These are phyloP conservation scores for Pseudomyrmex pallidus DNA, from an alignment of 1,140 invertebrate species.

Conservation along the genomic window DNA sequence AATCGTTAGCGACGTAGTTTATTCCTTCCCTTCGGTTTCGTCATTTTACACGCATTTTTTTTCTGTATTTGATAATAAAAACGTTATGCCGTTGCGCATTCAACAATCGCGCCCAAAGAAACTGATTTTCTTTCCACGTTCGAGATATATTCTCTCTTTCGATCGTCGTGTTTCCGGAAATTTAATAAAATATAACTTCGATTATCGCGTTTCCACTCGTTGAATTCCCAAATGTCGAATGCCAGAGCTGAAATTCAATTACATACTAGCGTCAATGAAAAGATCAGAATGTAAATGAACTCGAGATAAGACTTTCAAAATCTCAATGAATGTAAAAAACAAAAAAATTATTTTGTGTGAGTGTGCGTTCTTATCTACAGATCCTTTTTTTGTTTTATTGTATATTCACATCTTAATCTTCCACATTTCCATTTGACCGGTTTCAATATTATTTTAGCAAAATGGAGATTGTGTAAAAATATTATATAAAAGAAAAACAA, in stretches of 20 bases:
- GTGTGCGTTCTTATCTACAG: no score
- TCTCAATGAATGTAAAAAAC: no score
- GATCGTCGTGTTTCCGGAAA: neutral
- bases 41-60: neutral
- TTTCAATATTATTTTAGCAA: no score
- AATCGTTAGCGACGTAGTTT: neutral
- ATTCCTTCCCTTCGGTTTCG: neutral
- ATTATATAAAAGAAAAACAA: no score
- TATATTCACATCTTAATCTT: no score
- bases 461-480: no score
- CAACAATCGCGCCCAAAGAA: neutral
- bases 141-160: neutral
- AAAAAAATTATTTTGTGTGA: no score
- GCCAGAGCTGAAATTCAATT: neutral
- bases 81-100: neutral
- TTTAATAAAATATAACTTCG: neutral
- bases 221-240: neutral
- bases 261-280: neutral
- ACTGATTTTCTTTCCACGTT: neutral
- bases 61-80: neutral
- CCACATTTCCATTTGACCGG: no score
- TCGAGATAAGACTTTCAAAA: no score
- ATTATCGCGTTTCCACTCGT: neutral
- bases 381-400: no score
- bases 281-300: no score